Evolutionary conservation across 1,140 invertebrate genomes (phyloP).

Genomic region (Pseudomyrmex pallidus): DNA sequence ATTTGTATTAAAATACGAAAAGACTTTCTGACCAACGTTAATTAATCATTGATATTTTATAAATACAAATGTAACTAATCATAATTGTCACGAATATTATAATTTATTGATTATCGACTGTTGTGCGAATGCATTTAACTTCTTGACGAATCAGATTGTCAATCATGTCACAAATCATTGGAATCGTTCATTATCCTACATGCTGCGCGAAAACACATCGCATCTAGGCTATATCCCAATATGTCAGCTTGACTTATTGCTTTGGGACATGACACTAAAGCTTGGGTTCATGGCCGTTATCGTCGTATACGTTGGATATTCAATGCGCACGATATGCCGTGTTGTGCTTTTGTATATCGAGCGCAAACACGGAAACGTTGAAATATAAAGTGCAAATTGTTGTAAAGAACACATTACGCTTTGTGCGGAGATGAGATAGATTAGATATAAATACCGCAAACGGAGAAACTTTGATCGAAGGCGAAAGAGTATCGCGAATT

Average conservation of each 20-base stretch:
- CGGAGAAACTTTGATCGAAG: background rate
- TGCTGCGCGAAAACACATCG: constrained; percentile 48
- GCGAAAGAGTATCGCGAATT: too few relatives aligned
- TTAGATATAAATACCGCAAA: background rate
- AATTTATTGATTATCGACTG: constrained; percentile 28
- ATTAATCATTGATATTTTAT: constrained; percentile 31
- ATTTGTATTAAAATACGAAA: too few relatives aligned
- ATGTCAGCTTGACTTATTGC: constrained; percentile 67
- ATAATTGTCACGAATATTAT: constrained; percentile 16
- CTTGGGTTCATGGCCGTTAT: constrained; percentile 53
- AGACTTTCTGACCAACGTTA: background rate
- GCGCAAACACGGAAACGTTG: background rate
- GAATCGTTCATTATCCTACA: constrained; percentile 59
- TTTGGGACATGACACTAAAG: constrained; percentile 59
- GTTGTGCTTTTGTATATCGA: background rate
- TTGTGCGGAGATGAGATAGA: background rate
- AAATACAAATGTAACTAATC: constrained; percentile 10
- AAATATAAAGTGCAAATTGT: background rate
- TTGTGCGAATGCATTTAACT: constrained; percentile 10
- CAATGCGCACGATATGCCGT: constrained; percentile 32
- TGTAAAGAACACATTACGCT: background rate
- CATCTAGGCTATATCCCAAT: constrained; percentile 59
- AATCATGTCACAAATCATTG: constrained; percentile 57
- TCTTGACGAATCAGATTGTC: constrained; percentile 41
- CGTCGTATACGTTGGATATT: constrained; percentile 45